Base-by-base conservation (phyloP, 2,797 vertebrate genomes). In the Sebastes hopkinsi region DNA sequence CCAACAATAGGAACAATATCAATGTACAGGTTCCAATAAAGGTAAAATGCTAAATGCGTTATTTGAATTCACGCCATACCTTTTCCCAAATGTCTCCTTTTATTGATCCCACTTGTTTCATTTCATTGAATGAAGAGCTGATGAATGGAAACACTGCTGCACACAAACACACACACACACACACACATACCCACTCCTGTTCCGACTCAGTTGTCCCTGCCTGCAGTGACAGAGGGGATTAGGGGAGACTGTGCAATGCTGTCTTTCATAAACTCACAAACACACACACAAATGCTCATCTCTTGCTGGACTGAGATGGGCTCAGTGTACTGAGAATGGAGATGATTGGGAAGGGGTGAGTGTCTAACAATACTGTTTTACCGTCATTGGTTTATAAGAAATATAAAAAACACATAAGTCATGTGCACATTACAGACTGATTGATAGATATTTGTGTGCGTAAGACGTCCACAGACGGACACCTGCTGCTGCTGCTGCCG, bases 401-500 rank as follows among this genome's bases (percentile, higher is more conserved):
- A 77, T 1, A n/a, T 46, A 11, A 67, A 4, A n/a, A 2, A 20
- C 18, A 52, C 46, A 34, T 55, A 76, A 65, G 10, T 56, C 29
- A 22, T 58, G 54, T 79, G 69, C 73, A 71, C 66, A 75, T 78
- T 64, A 56, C 58, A 72, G 55, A 67, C 38, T 69, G 74, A 85
- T 4, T 85, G 32, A 79, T 75, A 29, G 50, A 58, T 78, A 27
- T 67, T 27, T 81, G 66, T 72, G 72, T 52, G 34, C 46, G 83
- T 60, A 16, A 60, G 73, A 66, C 54, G 77, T 32, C 68, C 32
- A 74, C 78, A 89, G 85, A 88, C 14, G 67, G 88, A 91, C 95
- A 95, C 94, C 94, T 95, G 94, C 94, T 94, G 90, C 87, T 85
- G 46, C 46, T 85, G 78, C 42, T 50, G 46, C 46, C 83, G 78